Percentiles rank a stretch among this genome's conserved stretches.
phyloP scores from a whole-genome alignment of 2,797 vertebrate species.

The Mycteria americana region DNA sequence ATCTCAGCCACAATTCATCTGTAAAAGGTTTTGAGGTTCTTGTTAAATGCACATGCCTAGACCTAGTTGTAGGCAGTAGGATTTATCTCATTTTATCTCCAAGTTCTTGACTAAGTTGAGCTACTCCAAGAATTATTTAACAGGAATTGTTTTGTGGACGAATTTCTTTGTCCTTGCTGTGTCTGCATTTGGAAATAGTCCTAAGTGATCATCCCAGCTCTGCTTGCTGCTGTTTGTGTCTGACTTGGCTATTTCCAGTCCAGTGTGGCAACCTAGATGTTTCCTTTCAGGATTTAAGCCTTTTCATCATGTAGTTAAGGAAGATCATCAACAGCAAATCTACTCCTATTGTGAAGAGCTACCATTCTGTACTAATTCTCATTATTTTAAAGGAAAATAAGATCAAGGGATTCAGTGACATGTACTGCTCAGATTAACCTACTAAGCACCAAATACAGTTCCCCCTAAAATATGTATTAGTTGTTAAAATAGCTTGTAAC shows the following conservation, averaged over 20 bases:
- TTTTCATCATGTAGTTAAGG: neutral
- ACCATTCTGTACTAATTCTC: neutral
- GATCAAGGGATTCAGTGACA: neutral
- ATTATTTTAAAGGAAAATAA: neutral
- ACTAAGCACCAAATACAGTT: neutral
- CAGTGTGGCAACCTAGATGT: neutral
- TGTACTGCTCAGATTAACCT: neutral
- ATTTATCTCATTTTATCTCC: conserved; percentile 16
- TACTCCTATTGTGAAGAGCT: neutral
- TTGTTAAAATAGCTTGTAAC: neutral
- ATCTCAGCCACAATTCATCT: conserved; percentile 47
- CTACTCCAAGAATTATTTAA: neutral
- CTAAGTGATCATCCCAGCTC: neutral
- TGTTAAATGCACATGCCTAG: conserved; percentile 51
- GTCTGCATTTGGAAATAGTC: neutral
- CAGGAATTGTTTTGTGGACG: neutral
- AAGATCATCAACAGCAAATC: neutral
- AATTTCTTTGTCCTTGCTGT: neutral
- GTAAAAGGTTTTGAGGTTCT: conserved; percentile 34
- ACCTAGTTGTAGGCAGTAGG: neutral
- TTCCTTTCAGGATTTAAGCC: neutral
- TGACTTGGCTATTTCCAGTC: neutral
- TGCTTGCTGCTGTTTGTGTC: neutral
- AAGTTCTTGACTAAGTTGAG: conserved; percentile 14
- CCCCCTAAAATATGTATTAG: neutral